phyloP scores from a whole-genome alignment of 2,113 vertebrate genomes.

The Barbus barbus region DNA sequence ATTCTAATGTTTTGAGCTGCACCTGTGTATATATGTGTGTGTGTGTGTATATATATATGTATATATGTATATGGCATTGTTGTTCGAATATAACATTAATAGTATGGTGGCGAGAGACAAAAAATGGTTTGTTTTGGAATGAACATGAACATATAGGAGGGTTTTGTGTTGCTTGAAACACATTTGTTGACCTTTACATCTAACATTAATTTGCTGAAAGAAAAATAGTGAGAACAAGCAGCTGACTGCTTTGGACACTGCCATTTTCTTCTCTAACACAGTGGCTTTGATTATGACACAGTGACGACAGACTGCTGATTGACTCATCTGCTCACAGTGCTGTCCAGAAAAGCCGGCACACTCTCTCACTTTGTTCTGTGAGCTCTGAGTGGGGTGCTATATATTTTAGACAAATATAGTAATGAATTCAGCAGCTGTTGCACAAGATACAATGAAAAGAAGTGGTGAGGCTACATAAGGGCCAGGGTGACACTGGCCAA shows the following conservation, averaged over 20 bases:
- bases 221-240: neutral
- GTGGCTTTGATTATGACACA: conserved; percentile 32
- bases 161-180: neutral
- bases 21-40: too few relatives aligned
- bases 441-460: neutral
- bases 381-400: neutral
- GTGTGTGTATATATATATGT: too few relatives aligned
- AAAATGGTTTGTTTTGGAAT: conserved; percentile 14
- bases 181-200: conserved; percentile 20
- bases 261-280: conserved; percentile 10
- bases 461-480: neutral
- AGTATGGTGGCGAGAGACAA: neutral
- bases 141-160: neutral
- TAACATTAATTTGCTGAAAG: neutral
- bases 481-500: neutral
- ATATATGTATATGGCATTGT: too few relatives aligned
- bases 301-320: conserved; percentile 40
- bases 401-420: conserved; percentile 19
- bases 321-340: conserved; percentile 43
- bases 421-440: conserved; percentile 1
- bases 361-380: conserved; percentile 23
- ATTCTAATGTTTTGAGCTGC: too few relatives aligned
- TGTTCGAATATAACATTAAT: too few relatives aligned
- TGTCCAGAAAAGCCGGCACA: neutral
- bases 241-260: conserved; percentile 13